Conservation (phyloP, 1,140 invertebrate genomes). For the Ridgeia piscesae region DNA sequence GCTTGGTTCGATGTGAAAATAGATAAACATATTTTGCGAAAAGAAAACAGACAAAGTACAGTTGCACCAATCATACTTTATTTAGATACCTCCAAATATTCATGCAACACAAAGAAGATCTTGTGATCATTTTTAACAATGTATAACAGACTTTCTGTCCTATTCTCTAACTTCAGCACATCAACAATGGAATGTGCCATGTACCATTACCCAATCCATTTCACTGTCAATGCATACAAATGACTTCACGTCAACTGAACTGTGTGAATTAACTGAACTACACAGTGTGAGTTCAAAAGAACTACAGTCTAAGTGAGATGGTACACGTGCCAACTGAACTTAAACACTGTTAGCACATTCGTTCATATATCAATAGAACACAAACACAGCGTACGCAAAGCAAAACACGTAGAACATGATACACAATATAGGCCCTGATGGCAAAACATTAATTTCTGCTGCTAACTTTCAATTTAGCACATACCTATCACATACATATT, state of each 20-base stretch:
- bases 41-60: neutral
- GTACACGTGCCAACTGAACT: neutral
- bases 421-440: too few species aligned
- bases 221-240: neutral
- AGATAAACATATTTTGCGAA: neutral
- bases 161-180: neutral
- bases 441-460: too few species aligned
- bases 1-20: neutral
- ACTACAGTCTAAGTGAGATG: neutral
- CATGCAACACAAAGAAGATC: neutral
- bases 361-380: neutral
- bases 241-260: neutral
- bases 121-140: neutral
- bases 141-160: neutral
- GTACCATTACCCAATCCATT: neutral
- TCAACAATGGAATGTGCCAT: neutral
- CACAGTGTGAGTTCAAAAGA: neutral
- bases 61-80: neutral
- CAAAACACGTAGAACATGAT: neutral
- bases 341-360: neutral
- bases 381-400: neutral
- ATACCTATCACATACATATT: neutral
- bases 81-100: neutral
- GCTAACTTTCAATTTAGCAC: neutral
- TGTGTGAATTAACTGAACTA: neutral